These are phyloP conservation scores for Apis laboriosa DNA, from an alignment of 1,140 invertebrate species.

Conservation along the genomic window DNA sequence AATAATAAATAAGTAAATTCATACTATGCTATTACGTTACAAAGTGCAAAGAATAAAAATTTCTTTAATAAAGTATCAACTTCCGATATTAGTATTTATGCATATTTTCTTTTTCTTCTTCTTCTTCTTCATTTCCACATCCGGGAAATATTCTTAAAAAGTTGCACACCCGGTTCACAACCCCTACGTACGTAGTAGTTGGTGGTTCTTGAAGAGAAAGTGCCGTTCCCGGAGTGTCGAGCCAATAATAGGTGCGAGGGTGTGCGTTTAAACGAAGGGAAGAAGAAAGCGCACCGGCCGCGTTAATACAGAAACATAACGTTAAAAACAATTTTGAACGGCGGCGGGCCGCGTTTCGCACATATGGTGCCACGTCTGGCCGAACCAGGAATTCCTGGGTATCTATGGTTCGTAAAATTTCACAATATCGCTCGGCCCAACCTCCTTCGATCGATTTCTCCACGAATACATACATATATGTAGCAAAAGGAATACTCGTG, in stretches of 20 bases:
- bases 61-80: no score
- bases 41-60: no score
- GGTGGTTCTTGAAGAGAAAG: constrained; percentile 22
- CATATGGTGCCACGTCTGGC: constrained; percentile 64
- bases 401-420: constrained; percentile 65
- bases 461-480: not conserved
- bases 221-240: constrained; percentile 36
- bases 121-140: not conserved
- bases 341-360: constrained; percentile 62
- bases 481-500: not conserved
- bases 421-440: constrained; percentile 53
- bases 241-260: constrained; percentile 33
- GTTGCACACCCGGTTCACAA: not conserved
- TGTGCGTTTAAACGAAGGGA: not conserved
- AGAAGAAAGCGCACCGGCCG: constrained; percentile 54
- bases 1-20: no score
- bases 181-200: not conserved
- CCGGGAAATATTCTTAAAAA: not conserved
- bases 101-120: no score
- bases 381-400: constrained; percentile 36
- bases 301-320: constrained; percentile 73
- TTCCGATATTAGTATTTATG: no score
- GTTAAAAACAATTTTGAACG: constrained; percentile 55
- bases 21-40: no score
- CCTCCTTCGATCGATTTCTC: constrained; percentile 39